Evolutionary conservation across 2,888 invertebrate genomes (phyloP).

Genomic region (Diloba caeruleocephala): DNA sequence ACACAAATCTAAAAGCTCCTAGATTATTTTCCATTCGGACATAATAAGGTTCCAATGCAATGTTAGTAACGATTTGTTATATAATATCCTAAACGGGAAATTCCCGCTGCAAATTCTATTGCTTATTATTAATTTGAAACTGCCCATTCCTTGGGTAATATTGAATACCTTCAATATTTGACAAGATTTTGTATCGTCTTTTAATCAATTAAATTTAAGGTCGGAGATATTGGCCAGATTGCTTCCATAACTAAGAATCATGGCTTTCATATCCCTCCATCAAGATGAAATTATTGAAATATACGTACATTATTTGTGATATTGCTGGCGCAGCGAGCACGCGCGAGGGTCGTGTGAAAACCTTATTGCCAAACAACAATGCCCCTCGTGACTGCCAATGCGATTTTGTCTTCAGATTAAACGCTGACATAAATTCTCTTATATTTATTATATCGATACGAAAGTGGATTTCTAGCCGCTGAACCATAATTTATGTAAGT

Average conservation of each 20-base stretch:
- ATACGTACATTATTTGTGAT: constrained; percentile 68
- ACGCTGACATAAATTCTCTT: constrained; percentile 82
- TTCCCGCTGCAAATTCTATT: too few relatives aligned
- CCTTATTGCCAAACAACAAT: constrained; percentile 78
- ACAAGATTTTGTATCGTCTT: constrained; percentile 27
- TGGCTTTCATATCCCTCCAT: constrained; percentile 55
- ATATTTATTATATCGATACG: constrained; percentile 83
- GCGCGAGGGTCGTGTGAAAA: constrained; percentile 79
- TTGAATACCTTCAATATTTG: constrained; percentile 1
- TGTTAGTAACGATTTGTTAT: too few relatives aligned
- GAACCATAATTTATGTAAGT: constrained; percentile 57
- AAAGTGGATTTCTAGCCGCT: constrained; percentile 57
- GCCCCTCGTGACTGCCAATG: constrained; percentile 80
- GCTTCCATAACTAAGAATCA: constrained; percentile 50
- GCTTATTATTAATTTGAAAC: too few relatives aligned
- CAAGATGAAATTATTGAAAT: constrained; percentile 75
- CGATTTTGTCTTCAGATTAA: constrained; percentile 83
- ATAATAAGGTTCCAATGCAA: too few relatives aligned
- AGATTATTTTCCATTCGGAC: too few relatives aligned
- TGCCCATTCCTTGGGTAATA: constrained; percentile 2
- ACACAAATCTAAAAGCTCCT: too few relatives aligned
- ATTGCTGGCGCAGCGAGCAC: constrained; percentile 69
- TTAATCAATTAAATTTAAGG: constrained; percentile 40
- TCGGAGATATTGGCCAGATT: constrained; percentile 46
- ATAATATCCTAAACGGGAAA: too few relatives aligned